These are phyloP conservation scores for Odontamblyopus lacepedii DNA, from an alignment of 2,797 vertebrate species.

Conservation along the genomic window DNA sequence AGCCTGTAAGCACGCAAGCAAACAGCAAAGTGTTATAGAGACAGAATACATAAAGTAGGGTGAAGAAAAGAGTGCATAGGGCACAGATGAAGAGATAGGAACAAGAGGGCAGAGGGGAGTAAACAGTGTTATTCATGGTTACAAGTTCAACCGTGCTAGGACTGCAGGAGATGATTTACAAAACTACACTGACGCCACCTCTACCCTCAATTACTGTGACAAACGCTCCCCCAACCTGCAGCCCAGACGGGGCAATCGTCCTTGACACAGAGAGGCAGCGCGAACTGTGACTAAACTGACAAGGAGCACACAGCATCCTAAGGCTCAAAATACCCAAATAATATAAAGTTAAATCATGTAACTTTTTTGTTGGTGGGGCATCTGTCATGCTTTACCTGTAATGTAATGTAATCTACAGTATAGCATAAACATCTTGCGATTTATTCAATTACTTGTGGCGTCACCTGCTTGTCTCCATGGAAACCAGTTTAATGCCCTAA, in stretches of 20 bases:
- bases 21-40: neutral
- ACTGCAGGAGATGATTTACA: conserved; percentile 53
- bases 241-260: conserved; percentile 38
- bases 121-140: conserved; percentile 46
- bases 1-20: conserved; percentile 72
- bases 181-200: conserved; percentile 50
- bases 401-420: too few relatives aligned
- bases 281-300: conserved; percentile 35
- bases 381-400: too few relatives aligned
- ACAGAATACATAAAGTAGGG: neutral
- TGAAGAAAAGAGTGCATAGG: neutral
- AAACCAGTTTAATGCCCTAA: too few relatives aligned
- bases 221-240: conserved; percentile 44
- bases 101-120: conserved; percentile 27
- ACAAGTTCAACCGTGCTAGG: conserved; percentile 47
- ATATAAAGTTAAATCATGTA: neutral
- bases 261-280: conserved; percentile 48
- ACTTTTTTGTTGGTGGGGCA: too few relatives aligned
- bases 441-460: too few relatives aligned
- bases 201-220: conserved; percentile 67
- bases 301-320: neutral
- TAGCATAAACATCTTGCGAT: too few relatives aligned
- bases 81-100: conserved; percentile 30
- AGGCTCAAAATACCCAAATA: neutral
- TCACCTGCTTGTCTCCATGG: too few relatives aligned